These are phyloP conservation scores for Dipodomys spectabilis DNA, from an alignment of 2,113 vertebrate genomes.

Conservation along the genomic window DNA sequence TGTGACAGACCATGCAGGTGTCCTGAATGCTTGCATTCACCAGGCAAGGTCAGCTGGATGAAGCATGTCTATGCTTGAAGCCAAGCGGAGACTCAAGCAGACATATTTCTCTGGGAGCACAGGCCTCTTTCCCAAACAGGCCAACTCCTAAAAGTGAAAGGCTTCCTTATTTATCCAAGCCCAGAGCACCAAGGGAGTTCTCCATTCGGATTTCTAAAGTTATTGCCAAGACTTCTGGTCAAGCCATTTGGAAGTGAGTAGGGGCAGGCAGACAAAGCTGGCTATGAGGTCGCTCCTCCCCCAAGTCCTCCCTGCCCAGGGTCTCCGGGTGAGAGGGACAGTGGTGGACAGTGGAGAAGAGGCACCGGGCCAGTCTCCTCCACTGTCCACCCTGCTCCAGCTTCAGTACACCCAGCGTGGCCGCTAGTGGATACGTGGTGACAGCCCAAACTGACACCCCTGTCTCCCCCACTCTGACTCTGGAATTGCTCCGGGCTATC, in stretches of 20 bases:
- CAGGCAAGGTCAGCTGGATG: rapidly evolving
- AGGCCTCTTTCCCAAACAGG: neutral
- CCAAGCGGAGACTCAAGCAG: rapidly evolving
- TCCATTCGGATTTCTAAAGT: neutral
- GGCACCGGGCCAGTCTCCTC: rapidly evolving
- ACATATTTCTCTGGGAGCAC: no score
- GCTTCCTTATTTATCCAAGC: neutral
- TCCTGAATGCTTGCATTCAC: neutral
- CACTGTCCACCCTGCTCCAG: neutral
- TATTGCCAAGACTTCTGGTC: neutral
- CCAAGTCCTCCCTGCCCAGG: neutral
- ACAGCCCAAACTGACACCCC: neutral
- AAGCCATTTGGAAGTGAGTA: neutral
- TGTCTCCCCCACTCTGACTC: neutral
- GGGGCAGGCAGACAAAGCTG: neutral
- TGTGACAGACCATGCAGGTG: neutral
- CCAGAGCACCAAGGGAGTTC: neutral
- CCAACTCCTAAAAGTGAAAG: neutral
- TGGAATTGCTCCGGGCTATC: neutral
- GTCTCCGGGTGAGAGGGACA: neutral
- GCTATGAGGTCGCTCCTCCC: neutral
- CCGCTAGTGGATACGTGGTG: no score
- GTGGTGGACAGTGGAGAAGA: rapidly evolving
- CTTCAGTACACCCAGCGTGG: no score
- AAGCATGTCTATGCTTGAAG: neutral